These are phyloP conservation scores for Toxostoma redivivum DNA, from an alignment of 2,113 vertebrate species.

Conservation along the genomic window DNA sequence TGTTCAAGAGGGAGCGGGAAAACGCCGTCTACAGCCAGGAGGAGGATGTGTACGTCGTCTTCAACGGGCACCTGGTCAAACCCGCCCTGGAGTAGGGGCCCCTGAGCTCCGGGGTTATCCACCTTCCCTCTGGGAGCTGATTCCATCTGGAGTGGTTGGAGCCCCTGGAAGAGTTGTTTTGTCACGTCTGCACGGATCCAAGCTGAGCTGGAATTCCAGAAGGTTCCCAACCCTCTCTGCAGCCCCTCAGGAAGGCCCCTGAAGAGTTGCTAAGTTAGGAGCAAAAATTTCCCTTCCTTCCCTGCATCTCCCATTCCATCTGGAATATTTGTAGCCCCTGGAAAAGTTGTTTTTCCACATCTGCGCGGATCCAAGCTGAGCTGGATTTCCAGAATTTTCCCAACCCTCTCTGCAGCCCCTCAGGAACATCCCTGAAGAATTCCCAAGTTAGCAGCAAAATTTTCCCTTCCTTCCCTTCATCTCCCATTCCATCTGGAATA, in stretches of 20 bases:
- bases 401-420: too few species aligned
- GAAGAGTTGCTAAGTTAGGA: background rate
- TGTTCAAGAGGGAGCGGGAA: constrained; percentile 82
- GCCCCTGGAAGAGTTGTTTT: background rate
- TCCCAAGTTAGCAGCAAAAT: background rate
- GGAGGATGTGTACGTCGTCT: constrained; percentile 81
- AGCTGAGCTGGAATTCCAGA: background rate
- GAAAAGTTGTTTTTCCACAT: too few species aligned
- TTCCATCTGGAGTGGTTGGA: background rate
- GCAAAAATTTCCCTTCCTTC: background rate
- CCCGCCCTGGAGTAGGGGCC: constrained; percentile 60
- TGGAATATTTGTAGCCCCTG: background rate
- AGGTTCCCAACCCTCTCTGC: background rate
- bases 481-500: background rate
- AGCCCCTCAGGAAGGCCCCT: background rate
- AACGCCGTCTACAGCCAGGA: constrained; percentile 85
- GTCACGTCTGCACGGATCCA: background rate
- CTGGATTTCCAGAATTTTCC: background rate
- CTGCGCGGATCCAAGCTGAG: too few species aligned
- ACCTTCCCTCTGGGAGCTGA: background rate
- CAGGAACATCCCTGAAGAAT: background rate
- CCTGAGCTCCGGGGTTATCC: background rate
- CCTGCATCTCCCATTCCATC: background rate
- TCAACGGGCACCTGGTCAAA: constrained; percentile 83
- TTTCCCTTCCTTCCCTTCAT: background rate